Base-by-base conservation (phyloP, 2,113 vertebrate genomes). In the Apodemus speciosus region DNA sequence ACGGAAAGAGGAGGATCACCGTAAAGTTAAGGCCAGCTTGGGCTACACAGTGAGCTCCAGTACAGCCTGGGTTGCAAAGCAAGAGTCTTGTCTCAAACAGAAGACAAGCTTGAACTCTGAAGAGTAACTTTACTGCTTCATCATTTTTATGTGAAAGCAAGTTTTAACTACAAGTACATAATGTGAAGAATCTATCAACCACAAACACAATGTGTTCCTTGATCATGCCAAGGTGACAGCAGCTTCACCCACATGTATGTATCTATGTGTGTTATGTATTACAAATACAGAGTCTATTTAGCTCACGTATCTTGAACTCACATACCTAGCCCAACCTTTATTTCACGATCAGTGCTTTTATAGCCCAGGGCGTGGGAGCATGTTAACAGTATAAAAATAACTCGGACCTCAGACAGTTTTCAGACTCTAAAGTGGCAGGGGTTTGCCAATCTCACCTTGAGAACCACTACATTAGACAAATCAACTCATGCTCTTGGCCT, bases 351-450 rank as follows among this genome's bases (percentile, higher is more conserved):
- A 88, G 25, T 88, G 43, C 40, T 92, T 96, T 53, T n/a, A 13
- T 21, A 92, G 77, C 71, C 88, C 15, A 69, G 18, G 35, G n/a
- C 35, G 40, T 40, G 46, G 18, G n/a, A 20, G 5, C 16, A n/a
- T n/a, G 10, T 60, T 75, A 75, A 46, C 58, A 64, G 30, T 86
- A 86, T 77, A 75, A 93, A 94, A 77, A 46, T 76, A 85, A 94
- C 76, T 89, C n/a, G 77, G 25, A 64, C 35, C 56, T 71, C 32
- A 92, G 27, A 73, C 40, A 60, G 40, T 13, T 60, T 71, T 58
- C 18, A 56, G 23, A 49, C 79, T 69, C 71, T 51, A 40, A 51
- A 16, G 56, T 51, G 43, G 38, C 25, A 64, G 27, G 25, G 21
- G 9, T 66, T 62, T 68, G 9, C 0, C 75, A n/a, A 69, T 77